These are phyloP conservation scores for pig (Sus scrofa) DNA, from an alignment of 2,113 vertebrate species.

Conservation along the genomic window T2T-Sscrofa CM000817.6:61868501-61869000, in stretches of 20 bases:
- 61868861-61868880: neutral
- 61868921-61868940: neutral
- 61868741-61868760: neutral
- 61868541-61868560: neutral
- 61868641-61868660: neutral
- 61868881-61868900: neutral
- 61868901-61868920: neutral
- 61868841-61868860: neutral
- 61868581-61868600: neutral
- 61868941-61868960: neutral
- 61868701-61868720: neutral
- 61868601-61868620: neutral
- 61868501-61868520: too few relatives aligned
- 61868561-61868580: neutral
- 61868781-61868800: neutral
- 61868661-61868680: neutral
- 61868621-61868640: neutral
- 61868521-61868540: too few relatives aligned
- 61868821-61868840: neutral
- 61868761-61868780: neutral
- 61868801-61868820: too few relatives aligned
- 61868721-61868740: neutral
- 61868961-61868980: neutral
- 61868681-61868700: neutral
- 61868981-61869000: fast-evolving